Conservation (phyloP, 2,113 vertebrate genomes). For the Chlorodrepanis virens region DNA sequence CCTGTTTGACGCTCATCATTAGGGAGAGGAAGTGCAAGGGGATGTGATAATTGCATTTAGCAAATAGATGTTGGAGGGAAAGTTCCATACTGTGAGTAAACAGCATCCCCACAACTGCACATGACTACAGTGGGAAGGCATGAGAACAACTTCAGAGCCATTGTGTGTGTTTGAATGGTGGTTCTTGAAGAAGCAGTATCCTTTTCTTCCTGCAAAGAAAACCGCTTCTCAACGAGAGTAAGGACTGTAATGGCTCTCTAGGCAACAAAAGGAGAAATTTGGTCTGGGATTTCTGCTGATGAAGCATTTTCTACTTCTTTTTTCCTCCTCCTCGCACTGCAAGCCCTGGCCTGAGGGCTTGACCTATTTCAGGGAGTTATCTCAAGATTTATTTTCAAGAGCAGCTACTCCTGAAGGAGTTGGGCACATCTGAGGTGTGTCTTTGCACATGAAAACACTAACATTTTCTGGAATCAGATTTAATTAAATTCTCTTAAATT, state of each 20-base stretch:
- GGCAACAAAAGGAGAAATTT: background rate
- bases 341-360: background rate
- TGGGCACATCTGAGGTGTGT: background rate
- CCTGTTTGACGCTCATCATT: background rate
- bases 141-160: background rate
- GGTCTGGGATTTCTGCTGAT: background rate
- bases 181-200: background rate
- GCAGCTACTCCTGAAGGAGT: background rate
- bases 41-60: background rate
- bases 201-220: background rate
- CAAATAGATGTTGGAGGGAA: background rate
- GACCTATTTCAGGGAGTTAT: background rate
- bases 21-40: background rate
- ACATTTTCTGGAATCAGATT: background rate
- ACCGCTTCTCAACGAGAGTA: background rate
- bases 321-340: background rate
- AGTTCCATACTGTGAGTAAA: background rate
- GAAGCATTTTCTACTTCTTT: background rate
- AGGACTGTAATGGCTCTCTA: background rate
- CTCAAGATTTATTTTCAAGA: background rate
- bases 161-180: background rate
- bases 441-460: background rate
- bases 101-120: background rate
- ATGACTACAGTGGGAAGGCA: background rate
- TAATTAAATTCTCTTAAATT: constrained; percentile 1